Base-by-base conservation (phyloP, 2,888 invertebrate species). In the Tiphia femorata region DNA sequence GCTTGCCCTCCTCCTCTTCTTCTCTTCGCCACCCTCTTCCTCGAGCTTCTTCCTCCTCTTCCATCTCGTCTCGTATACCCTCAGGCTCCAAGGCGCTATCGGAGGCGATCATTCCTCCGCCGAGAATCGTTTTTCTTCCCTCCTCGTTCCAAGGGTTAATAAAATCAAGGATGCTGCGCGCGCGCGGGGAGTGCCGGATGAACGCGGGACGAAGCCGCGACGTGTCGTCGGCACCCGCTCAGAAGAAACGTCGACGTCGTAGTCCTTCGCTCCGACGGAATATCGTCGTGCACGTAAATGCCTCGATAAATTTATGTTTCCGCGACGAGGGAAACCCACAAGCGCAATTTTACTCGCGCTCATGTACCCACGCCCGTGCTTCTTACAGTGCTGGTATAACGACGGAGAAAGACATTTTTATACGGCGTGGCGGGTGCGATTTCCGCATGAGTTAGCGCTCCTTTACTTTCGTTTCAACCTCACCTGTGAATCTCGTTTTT, bases 51-150 rank as follows among this genome's bases (percentile, higher is more conserved):
- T 17, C 33, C 46, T 46, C 44, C 6, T 38, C 4, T 19, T 17
- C 12, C 38, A n/a, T n/a, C 19, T 44, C 44, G 44, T n/a, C 44
- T 44, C 33, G 29, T 25, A 14, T 33, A 14, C 33, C n/a, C 12
- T 33, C 33, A n/a, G 33, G 7, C 10, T 14, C 14, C 33, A n/a
- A n/a, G n/a, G n/a, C n/a, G 4, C 33, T 25, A 5, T 25, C 25
- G 25, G 12, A n/a, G 33, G 12, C 41, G 23, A 20, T 23, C n/a
- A 14, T 14, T 21, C 23, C 14, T 16, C 19, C 43, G 16, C 27
- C 6, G 27, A 27, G n/a, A 50, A 70, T 73, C 77, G 67, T 76
- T 76, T 78, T 73, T 78, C 77, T 76, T 69, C 60, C 57, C 57
- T 23, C 35, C 27, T 47, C 6, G 29, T 40, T 25, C n/a, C 7